Evolutionary conservation across 1,140 invertebrate species (phyloP), one percentile per base, ranked within the genome.

Genomic region (Drosophila dunni): DNA sequence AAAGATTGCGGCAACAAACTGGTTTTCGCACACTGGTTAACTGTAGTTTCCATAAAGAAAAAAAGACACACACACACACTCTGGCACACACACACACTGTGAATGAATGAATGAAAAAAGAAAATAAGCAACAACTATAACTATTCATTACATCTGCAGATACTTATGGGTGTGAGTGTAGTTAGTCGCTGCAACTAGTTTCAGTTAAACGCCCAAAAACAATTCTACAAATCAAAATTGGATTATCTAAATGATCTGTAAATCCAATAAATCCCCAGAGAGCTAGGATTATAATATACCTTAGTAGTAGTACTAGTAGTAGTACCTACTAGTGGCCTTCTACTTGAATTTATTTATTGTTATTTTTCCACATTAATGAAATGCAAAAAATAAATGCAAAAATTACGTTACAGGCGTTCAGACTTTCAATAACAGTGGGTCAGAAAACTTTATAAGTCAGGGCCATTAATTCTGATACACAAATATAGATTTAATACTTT

Each of bases 31-130:
- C 61, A 66, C 61, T 56, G 61, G 36, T 65, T 61, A 65, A 66
- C 56, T 65, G 61, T 57, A 78, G 48, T 61, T 54, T 56, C 62
- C 40, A 53, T 38, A 66, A 40, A 29, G 24, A 29, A 29, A 29
- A 29, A 29, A 29, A 29, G 17, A 29, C 4, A 29, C 24, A 64
- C 61, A 72, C 44, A 50, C 40, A 58, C 61, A 62, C 17, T 11
- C 24, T 3, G 3, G 5, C 24, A 29, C 24, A 29, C 24, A 69
- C 15, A 45, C 66, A 84, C 96, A 97, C 96, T 96, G 91, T 33
- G 34, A 42, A 36, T 54, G 65, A 61, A 51, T 65, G 56, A 50
- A 29, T 29, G 24, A 29, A 29, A 71, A 46, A 75, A 61, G 56
- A 60, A 78, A 69, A 77, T 57, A 61, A 76, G 20, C 45, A 29